phyloP scores from a whole-genome alignment of 2,797 vertebrate species.

The Halcyon smyrnensis region DNA sequence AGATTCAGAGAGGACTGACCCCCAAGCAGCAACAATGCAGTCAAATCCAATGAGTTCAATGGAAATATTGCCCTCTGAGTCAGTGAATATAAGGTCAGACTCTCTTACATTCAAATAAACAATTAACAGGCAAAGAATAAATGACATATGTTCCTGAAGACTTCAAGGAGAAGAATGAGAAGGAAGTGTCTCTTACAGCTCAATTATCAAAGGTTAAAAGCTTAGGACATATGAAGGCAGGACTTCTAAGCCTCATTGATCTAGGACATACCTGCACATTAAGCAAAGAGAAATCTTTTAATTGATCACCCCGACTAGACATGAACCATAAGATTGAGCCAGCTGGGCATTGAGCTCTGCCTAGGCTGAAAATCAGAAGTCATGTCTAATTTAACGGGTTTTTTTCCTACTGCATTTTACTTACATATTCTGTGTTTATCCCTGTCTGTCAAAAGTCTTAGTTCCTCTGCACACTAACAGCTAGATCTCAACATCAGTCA shows the following conservation, averaged over 20 bases:
- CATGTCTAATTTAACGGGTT: background rate
- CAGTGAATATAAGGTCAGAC: background rate
- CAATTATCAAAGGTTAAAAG: conserved; percentile 24
- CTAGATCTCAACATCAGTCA: background rate
- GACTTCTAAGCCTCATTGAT: conserved; percentile 24
- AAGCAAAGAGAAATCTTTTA: conserved; percentile 33
- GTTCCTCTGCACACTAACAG: background rate
- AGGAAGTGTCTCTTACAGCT: background rate
- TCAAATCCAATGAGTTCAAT: background rate
- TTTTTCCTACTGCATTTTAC: background rate
- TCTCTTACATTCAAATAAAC: background rate
- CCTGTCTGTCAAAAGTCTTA: background rate
- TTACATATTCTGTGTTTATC: background rate
- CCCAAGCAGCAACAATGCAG: background rate
- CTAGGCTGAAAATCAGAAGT: background rate
- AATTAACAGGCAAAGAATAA: background rate
- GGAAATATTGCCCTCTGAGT: background rate
- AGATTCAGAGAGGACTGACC: background rate
- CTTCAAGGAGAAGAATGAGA: background rate
- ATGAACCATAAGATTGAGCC: background rate
- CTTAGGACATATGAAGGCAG: background rate
- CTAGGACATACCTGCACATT: background rate
- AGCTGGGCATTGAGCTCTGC: background rate
- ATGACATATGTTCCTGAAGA: background rate
- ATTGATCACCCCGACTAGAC: background rate